Evolutionary conservation across 2,797 vertebrate species (phyloP), one percentile per base, ranked within the genome.

Genomic region (Anguilla pacifica): DNA sequence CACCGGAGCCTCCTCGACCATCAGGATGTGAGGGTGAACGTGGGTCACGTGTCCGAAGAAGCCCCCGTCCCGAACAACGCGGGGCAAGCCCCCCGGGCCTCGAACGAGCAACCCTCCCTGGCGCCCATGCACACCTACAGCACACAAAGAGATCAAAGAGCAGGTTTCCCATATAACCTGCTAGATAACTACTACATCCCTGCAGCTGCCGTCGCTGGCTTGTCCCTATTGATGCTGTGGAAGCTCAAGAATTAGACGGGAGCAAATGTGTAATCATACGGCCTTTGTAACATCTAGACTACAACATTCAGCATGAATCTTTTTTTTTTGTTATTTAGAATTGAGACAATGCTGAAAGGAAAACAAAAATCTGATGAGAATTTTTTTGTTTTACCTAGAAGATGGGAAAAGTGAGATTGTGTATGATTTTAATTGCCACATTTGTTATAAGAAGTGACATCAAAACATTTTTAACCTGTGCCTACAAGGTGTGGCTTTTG

Each of bases 171-270:
- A 46, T 46, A 55, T 49, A 82, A 4, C 0, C 79, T 17, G 90
- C 89, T 5, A 55, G 85, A 83, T 55, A 93, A 93, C 89, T 57
- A n/a, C 3, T 94, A 93, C 86, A 0, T 94, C 86, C 81, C 94
- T 88, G 90, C 89, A 0, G 94, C 93, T 25, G 93, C 91, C 84
- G 94, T 92, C 53, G 86, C 96, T 79, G 92, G 89, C 0, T 89
- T 90, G 81, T 91, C 88, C 84, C 86, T 95, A 88, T 82, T 96
- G 82, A 2, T 95, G 84, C 93, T 90, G 1, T 95, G 95, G 95
- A 96, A 83, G 93, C 90, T 93, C 25, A 96, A 90, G 89, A 89
- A 94, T 61, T 96, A 84, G 83, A 39, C 15, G 51, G 31, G 4
- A 17, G 25, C 6, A 6, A 61, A 61, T 28, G 46, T 51, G n/a